phyloP scores from a whole-genome alignment of 64 coral and sea anemone species.

The Montipora sp. region DNA sequence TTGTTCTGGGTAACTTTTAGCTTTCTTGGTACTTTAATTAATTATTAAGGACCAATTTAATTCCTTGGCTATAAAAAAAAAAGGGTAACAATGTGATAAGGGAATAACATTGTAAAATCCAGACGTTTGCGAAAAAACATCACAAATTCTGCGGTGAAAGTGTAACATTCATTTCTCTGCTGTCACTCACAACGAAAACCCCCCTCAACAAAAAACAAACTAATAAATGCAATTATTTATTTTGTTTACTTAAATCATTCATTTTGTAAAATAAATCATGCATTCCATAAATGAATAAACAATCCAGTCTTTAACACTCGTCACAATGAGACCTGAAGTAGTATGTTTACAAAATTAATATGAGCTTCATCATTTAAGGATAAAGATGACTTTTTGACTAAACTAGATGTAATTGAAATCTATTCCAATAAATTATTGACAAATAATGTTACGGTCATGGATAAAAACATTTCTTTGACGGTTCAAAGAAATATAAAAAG shows the following conservation, averaged over 20 bases:
- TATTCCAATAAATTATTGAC: slow-evolving; percentile 13
- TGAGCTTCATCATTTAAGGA: neutral
- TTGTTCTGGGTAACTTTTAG: no score
- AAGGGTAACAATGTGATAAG: no score
- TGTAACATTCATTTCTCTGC: no score
- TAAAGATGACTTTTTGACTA: neutral
- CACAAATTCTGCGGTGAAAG: no score
- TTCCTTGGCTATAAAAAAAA: no score
- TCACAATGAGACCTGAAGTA: neutral
- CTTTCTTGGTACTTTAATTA: no score
- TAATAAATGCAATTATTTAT: no score
- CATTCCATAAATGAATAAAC: neutral
- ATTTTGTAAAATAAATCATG: slow-evolving; percentile 16
- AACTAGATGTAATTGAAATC: neutral
- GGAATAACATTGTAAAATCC: no score
- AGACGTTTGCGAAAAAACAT: no score
- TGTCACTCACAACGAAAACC: no score
- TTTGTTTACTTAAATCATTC: slow-evolving; percentile 57
- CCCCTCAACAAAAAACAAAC: no score
- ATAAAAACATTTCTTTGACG: slow-evolving; percentile 17
- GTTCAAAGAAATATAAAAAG: slow-evolving; percentile 22
- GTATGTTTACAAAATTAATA: neutral
- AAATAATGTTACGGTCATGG: neutral
- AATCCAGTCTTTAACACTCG: neutral
- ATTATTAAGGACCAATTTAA: no score